Evolutionary conservation across 2,113 vertebrate genomes (phyloP), one percentile per base, ranked within the genome.

Genomic region (Charadrius vociferus): DNA sequence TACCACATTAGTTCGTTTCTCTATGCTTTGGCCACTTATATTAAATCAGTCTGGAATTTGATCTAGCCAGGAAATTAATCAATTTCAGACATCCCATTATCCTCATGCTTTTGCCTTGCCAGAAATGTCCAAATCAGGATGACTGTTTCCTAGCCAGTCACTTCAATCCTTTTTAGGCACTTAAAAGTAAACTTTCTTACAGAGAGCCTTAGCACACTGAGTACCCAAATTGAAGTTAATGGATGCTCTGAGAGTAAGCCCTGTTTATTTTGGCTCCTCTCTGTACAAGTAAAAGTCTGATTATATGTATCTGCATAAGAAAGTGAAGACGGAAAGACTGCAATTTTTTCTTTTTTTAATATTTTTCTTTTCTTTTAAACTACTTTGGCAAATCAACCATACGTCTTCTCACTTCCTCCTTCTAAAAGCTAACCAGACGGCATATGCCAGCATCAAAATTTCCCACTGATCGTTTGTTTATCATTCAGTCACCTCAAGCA

Each of bases 41-140:
- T 94, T 89, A 94, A 93, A 93, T 94, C 65, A 87, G 81, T 85
- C 89, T 85, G 87, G 93, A 96, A 93, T 81, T 84, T 91, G 77
- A 91, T 89, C 84, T 93, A 72, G 56, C 56, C 56, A 94, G 93
- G 89, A 97, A 96, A 95, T 85, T 14, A 95, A 96, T 93, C 81
- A 13, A 10, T 85, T 95, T 96, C 62, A 94, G 86, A 81, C 53
- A 73, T 94, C 84, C 58, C 73, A 91, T 91, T 95, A 94, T 94
- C 63, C 74, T 81, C 1, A 0, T 79, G 61, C n/a, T 73, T 92
- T 87, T 62, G n/a, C 45, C 77, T 47, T 85, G 61, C 61, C 86
- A 95, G 91, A 84, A 81, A 67, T 87, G 43, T 84, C 83, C 77
- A 86, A 29, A 72, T 79, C 70, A 75, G 56, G 72, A 75, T 37